Percentiles rank a stretch among this genome's conserved stretches.
Evolutionary conservation across 1,140 invertebrate species (phyloP).

Genomic region (Pseudoatta argentina): DNA sequence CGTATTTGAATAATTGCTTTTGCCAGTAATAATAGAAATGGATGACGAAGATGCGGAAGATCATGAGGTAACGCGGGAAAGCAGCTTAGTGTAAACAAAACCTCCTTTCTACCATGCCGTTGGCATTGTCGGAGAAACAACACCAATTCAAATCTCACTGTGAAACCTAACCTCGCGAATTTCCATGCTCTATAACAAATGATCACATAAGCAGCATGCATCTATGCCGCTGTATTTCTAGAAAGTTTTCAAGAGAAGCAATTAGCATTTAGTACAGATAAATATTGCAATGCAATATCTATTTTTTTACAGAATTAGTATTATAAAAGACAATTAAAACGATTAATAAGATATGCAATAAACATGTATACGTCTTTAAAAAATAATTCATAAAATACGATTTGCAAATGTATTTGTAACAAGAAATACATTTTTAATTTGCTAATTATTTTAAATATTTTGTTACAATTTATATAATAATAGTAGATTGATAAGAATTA

Average conservation of each 20-base stretch:
- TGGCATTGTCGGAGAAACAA: conserved; percentile 21
- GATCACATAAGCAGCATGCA: background rate
- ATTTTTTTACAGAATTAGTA: background rate
- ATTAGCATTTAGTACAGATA: background rate
- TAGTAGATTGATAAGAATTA: background rate
- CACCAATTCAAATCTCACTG: background rate
- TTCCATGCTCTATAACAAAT: background rate
- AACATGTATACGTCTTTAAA: background rate
- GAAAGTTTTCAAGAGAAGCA: background rate
- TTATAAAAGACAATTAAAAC: background rate
- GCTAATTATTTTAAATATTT: background rate
- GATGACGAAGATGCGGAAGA: background rate
- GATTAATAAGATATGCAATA: background rate
- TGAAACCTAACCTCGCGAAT: conserved; percentile 30
- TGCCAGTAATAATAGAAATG: background rate
- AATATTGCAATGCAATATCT: background rate
- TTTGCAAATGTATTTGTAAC: background rate
- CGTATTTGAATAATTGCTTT: background rate
- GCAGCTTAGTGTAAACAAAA: background rate
- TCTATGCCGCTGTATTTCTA: background rate
- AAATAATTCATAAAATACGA: conserved; percentile 3
- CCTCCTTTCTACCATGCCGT: background rate
- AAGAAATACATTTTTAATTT: background rate
- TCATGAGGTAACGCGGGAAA: background rate
- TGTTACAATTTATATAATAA: conserved; percentile 4